Evolutionary conservation across 2,888 invertebrate species (phyloP).

Genomic region (Trissolcus japonicus): DNA sequence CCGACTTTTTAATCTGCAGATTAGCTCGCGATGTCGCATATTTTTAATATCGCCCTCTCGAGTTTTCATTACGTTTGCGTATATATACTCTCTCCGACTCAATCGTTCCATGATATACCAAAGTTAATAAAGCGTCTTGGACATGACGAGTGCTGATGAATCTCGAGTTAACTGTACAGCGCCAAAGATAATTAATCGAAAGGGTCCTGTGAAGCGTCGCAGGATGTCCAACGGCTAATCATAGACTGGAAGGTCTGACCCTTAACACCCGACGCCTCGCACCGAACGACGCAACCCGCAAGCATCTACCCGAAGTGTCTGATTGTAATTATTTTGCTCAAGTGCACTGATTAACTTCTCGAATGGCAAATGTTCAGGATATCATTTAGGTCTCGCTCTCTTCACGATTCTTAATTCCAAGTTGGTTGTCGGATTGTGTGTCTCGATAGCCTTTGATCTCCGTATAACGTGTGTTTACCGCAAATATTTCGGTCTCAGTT

Average conservation of each 20-base stretch:
- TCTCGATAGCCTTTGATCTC: conserved; percentile 23
- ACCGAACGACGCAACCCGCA: conserved; percentile 66
- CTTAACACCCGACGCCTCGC: conserved; percentile 70
- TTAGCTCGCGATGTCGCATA: conserved; percentile 30
- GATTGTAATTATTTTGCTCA: conserved; percentile 76
- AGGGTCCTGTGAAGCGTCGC: conserved; percentile 67
- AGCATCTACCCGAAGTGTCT: conserved; percentile 70
- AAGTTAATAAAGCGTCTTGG: conserved; percentile 30
- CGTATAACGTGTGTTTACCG: neutral
- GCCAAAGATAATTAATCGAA: conserved; percentile 72
- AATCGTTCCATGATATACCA: neutral
- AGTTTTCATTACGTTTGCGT: neutral
- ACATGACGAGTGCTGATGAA: conserved; percentile 49
- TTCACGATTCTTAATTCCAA: conserved; percentile 7
- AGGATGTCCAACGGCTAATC: conserved; percentile 71
- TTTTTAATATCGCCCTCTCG: conserved; percentile 24
- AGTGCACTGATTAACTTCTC: conserved; percentile 75
- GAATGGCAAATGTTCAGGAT: conserved; percentile 65
- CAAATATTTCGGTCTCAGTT: neutral
- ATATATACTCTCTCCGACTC: neutral
- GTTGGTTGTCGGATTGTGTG: conserved; percentile 37
- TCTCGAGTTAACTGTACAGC: conserved; percentile 60
- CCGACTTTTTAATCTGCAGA: conserved; percentile 26
- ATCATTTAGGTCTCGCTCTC: conserved; percentile 54
- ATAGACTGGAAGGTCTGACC: conserved; percentile 70